Conservation (phyloP, 2,888 invertebrate genomes). For the Bedellia somnulentella region DNA sequence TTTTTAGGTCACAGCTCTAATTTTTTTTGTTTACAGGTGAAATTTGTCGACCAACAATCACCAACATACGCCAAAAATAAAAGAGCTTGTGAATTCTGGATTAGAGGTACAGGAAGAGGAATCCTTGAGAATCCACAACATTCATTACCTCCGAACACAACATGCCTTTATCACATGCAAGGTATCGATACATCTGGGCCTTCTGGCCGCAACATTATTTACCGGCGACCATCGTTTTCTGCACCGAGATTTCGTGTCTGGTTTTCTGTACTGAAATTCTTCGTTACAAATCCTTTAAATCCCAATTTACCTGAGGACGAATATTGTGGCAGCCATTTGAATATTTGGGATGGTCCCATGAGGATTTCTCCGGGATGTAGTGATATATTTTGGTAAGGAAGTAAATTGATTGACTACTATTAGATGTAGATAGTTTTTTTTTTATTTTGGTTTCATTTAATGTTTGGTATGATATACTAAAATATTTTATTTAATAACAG, state of each 20-base stretch:
- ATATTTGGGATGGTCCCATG: constrained; percentile 85
- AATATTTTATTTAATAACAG: too few relatives aligned
- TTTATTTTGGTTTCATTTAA: too few relatives aligned
- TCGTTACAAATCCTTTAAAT: constrained; percentile 68
- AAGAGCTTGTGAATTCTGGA: constrained; percentile 83
- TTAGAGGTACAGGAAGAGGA: constrained; percentile 78
- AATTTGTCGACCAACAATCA: constrained; percentile 81
- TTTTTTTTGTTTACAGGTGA: constrained; percentile 69
- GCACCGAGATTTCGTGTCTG: constrained; percentile 78
- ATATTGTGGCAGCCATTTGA: constrained; percentile 80
- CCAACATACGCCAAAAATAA: constrained; percentile 85
- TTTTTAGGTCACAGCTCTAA: too few relatives aligned
- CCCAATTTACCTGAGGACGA: constrained; percentile 70
- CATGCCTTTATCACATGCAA: constrained; percentile 82
- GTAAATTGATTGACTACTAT: too few relatives aligned
- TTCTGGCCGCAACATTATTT: constrained; percentile 54
- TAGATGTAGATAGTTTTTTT: too few relatives aligned
- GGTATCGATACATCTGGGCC: constrained; percentile 65
- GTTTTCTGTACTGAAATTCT: constrained; percentile 85
- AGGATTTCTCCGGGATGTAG: constrained; percentile 76
- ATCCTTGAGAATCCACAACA: constrained; percentile 81
- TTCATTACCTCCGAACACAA: constrained; percentile 84
- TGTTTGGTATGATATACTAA: too few relatives aligned
- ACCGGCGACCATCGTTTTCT: constrained; percentile 61
- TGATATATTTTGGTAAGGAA: constrained; percentile 75